These are phyloP conservation scores for Yponomeuta plumbellus DNA, from an alignment of 2,888 invertebrate species.

Conservation along the genomic window DNA sequence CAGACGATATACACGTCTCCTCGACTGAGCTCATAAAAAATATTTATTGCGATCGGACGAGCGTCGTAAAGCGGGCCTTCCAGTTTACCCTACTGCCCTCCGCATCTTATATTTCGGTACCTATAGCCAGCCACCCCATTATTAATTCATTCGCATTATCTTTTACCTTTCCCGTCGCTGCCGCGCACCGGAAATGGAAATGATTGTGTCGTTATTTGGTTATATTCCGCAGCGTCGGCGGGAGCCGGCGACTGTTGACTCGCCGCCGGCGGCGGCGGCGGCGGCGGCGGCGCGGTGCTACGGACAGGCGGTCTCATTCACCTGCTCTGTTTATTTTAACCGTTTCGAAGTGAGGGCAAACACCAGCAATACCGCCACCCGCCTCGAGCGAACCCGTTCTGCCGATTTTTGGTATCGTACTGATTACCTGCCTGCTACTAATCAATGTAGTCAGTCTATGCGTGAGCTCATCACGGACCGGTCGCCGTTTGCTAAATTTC, in stretches of 20 bases:
- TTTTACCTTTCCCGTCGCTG: not conserved
- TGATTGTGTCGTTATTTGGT: not conserved
- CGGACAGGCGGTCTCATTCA: not conserved
- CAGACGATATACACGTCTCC: too few species aligned
- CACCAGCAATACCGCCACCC: not conserved
- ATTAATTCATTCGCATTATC: conserved; percentile 8
- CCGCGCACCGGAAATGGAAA: not conserved
- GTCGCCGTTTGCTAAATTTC: too few species aligned
- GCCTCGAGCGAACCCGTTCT: too few species aligned
- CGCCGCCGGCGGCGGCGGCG: not conserved
- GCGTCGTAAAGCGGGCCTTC: not conserved
- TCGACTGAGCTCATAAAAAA: not conserved
- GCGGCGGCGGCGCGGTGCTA: not conserved
- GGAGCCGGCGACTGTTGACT: not conserved
- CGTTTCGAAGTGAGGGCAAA: not conserved
- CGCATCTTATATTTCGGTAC: not conserved
- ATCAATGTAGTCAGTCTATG: too few species aligned
- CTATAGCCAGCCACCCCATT: not conserved
- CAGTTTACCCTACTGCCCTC: not conserved
- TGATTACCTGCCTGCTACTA: too few species aligned
- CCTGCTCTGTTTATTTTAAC: not conserved
- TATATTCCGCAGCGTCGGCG: not conserved
- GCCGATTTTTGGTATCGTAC: too few species aligned
- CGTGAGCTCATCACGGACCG: too few species aligned
- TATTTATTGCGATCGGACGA: not conserved